Percentiles rank a stretch among this genome's conserved stretches.
phyloP scores from a whole-genome alignment of 2,113 vertebrate genomes.

The Vombatus ursinus region DNA sequence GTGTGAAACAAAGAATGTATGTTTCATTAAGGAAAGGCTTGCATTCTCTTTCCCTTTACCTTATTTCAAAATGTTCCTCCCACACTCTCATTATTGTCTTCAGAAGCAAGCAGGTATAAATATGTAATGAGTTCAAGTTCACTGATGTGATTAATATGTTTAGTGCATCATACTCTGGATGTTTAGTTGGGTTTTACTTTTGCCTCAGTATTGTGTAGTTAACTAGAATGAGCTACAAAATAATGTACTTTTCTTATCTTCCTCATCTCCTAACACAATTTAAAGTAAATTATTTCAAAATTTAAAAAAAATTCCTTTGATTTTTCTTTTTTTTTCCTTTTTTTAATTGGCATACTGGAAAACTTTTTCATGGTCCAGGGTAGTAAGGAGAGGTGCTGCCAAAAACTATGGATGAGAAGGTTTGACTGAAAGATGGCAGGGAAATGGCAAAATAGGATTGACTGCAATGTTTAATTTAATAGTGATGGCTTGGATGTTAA shows the following conservation, averaged over 20 bases:
- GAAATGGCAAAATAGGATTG: not conserved
- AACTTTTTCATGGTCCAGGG: not conserved
- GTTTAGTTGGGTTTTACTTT: not conserved
- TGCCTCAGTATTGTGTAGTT: not conserved
- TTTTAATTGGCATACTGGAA: not conserved
- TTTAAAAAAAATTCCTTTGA: not conserved
- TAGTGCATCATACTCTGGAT: not conserved
- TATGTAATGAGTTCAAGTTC: not conserved
- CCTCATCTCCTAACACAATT: not conserved
- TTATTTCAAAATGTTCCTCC: not conserved
- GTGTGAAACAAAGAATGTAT: not conserved
- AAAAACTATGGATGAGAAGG: not conserved
- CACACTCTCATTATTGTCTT: not conserved
- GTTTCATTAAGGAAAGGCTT: not conserved
- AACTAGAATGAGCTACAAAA: not conserved
- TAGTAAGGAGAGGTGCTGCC: not conserved
- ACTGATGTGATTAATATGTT: not conserved
- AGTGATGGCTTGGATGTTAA: not conserved
- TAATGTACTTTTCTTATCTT: not conserved
- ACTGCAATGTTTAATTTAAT: not conserved
- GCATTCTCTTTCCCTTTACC: not conserved
- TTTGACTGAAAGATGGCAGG: not conserved
- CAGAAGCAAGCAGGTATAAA: not conserved
- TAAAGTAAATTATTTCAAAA: not conserved
- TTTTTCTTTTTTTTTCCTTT: not conserved